Evolutionary conservation across 2,797 vertebrate species (phyloP), one percentile per base, ranked within the genome.

Genomic region (Cynodonichthys magdalenae): DNA sequence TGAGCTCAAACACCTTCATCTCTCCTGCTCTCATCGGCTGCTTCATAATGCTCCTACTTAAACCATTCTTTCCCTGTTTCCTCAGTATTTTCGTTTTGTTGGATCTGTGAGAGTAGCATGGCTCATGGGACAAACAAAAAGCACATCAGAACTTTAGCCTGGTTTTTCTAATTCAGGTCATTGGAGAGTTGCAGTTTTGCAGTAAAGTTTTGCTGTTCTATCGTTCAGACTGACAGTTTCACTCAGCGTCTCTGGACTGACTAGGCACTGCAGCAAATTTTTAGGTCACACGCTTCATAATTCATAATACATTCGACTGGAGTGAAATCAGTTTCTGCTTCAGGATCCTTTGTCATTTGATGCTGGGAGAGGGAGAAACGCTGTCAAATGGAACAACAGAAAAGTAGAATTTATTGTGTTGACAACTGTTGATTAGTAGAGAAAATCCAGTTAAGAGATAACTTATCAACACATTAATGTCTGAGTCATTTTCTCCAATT

Each of bases 211-310:
- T 63, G 27, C 57, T 58, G 34, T 54, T 29, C 10, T 31, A 15
- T 70, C 50, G 52, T 31, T 56, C 24, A 12, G 20, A 62, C 51
- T 64, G 45, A 63, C 49, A 56, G 58, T 68, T 55, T 83, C 78
- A 83, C 76, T 87, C 81, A 86, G 63, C 73, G 62, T 70, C 81
- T 59, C 55, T 66, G 17, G 31, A 53, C 68, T 70, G 61, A 62
- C 75, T 72, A 58, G 65, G 71, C 17, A 49, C 67, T 47, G 74
- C 82, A 66, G 65, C 7, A n/a, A 45, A 66, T 90, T 87, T 24
- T 81, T 72, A 87, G 85, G 88, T 88, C 87, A 85, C 66, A 64
- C 34, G 28, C 78, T 88, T 84, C 76, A 75, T 85, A 81, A 83
- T 88, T 87, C 80, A 87, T 81, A 59, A 50, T 60, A 63, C 68